Percentiles rank a stretch among this genome's conserved stretches.
phyloP scores from a whole-genome alignment of 2,113 vertebrate species.

The Peucedramus taeniatus region DNA sequence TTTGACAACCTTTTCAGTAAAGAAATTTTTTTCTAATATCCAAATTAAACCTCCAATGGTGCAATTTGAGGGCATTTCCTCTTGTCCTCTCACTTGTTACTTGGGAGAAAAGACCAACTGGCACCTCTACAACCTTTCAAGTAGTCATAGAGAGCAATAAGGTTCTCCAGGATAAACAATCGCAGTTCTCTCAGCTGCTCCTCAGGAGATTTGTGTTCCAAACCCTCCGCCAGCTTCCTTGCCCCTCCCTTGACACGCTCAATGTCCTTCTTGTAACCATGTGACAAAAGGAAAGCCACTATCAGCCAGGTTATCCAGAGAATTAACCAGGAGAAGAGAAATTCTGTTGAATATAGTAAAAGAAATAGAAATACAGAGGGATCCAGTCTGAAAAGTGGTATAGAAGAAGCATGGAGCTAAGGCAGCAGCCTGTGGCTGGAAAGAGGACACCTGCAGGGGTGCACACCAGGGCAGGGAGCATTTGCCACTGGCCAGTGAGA shows the following conservation, averaged over 20 bases:
- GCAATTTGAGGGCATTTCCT: background rate
- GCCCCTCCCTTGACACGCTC: background rate
- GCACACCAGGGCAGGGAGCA: accelerated
- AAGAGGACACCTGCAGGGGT: no score
- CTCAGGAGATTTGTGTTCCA: background rate
- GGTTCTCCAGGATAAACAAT: background rate
- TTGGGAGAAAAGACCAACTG: background rate
- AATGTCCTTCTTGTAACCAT: background rate
- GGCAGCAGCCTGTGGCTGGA: background rate
- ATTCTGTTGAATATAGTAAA: background rate
- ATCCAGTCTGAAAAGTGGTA: background rate
- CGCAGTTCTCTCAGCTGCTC: background rate
- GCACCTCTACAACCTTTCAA: background rate
- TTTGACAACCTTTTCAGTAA: background rate
- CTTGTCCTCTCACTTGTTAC: background rate
- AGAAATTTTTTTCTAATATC: background rate
- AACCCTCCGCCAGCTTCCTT: background rate
- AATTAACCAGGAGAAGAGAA: background rate
- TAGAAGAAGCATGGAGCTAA: background rate
- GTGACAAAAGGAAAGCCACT: background rate
- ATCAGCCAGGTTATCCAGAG: background rate
- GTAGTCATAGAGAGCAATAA: accelerated
- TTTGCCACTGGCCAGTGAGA: background rate
- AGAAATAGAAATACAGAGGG: background rate
- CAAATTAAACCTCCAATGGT: background rate